These are phyloP conservation scores for Stegana nigrithorax DNA, from an alignment of 2,888 invertebrate species.

Conservation along the genomic window DNA sequence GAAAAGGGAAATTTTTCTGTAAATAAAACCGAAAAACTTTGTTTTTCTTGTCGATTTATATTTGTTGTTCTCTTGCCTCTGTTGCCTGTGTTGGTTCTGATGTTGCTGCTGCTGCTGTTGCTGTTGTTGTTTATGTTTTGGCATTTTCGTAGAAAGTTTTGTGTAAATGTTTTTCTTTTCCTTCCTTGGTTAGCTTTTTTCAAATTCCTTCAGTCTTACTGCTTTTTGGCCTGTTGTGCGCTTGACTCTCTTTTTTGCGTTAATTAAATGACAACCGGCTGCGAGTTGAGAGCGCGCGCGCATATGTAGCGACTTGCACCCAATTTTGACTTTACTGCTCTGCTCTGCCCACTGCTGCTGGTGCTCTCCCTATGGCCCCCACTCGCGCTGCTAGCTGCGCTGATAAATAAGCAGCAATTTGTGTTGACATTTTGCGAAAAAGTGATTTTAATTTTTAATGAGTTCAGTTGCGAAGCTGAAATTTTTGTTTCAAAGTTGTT, in stretches of 20 bases:
- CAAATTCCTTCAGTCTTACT: no score
- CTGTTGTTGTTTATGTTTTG: conserved; percentile 11
- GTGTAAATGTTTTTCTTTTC: conserved; percentile 2
- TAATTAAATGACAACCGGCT: conserved; percentile 33
- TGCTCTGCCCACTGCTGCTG: no score
- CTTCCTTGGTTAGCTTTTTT: not conserved
- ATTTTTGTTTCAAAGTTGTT: no score
- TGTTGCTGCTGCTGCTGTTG: conserved; percentile 25
- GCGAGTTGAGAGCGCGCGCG: not conserved
- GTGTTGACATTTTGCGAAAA: conserved; percentile 56
- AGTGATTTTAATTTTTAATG: conserved; percentile 64
- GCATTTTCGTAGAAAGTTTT: conserved; percentile 10
- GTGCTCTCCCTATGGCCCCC: no score
- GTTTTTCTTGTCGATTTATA: not conserved
- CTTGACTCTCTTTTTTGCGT: conserved; percentile 19
- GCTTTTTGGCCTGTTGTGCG: no score
- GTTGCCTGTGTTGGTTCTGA: conserved; percentile 16
- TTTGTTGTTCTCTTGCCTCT: not conserved
- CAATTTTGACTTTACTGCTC: no score
- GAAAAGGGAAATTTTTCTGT: not conserved
- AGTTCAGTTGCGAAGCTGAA: conserved; percentile 37
- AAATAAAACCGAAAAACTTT: conserved; percentile 10
- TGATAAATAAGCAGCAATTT: conserved; percentile 63
- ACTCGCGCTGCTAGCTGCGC: no score
- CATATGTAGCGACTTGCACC: not conserved